These are phyloP conservation scores for Pristionchus arcanus DNA, from an alignment of 2,888 invertebrate species.

Conservation along the genomic window DNA sequence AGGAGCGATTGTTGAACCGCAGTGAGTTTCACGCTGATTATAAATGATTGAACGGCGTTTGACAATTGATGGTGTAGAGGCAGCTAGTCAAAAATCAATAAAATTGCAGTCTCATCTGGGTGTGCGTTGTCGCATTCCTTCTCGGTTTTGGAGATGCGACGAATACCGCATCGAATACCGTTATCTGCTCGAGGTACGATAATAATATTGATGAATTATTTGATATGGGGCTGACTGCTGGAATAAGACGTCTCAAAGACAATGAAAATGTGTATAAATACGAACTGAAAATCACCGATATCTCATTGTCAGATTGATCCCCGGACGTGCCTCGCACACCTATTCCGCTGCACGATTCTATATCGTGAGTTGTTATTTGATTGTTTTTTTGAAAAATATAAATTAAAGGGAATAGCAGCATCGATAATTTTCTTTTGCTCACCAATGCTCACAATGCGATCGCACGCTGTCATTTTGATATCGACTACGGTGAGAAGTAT, in stretches of 20 bases:
- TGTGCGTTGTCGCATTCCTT: background rate
- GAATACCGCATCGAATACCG: constrained; percentile 24
- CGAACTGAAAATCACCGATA: too few species aligned
- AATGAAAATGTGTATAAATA: too few species aligned
- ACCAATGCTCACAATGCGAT: constrained; percentile 35
- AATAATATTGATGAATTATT: too few species aligned
- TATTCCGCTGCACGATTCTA: constrained; percentile 51
- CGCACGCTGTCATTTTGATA: constrained; percentile 17
- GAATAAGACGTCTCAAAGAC: background rate
- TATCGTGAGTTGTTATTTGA: background rate
- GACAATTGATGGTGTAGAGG: background rate
- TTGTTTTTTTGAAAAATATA: background rate
- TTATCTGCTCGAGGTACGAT: constrained; percentile 39
- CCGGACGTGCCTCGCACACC: constrained; percentile 47
- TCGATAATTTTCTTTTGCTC: constrained; percentile 48
- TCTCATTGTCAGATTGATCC: background rate
- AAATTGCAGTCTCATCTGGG: constrained; percentile 25
- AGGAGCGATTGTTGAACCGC: background rate
- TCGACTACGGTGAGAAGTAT: constrained; percentile 17
- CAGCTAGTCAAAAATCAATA: background rate
- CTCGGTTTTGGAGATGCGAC: constrained; percentile 4
- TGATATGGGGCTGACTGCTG: too few species aligned
- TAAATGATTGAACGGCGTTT: background rate
- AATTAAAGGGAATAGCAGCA: background rate
- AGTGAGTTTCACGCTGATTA: background rate